A percentile compares a stretch with the other conserved stretches of the same genome.
Conservation (phyloP, 2,888 invertebrate species). For the Oscheius sp. region DNA sequence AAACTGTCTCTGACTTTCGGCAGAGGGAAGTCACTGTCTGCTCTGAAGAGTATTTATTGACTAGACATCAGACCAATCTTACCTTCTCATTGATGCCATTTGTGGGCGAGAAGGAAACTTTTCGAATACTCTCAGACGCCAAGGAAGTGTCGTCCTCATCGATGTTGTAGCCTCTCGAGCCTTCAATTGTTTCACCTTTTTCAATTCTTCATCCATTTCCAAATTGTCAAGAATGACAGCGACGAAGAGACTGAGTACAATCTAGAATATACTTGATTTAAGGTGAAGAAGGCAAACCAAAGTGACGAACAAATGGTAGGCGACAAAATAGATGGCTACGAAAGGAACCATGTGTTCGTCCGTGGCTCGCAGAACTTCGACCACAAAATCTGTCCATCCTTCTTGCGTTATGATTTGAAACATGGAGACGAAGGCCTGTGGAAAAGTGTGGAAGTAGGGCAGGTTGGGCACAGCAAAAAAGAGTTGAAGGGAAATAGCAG, state of each 20-base stretch:
- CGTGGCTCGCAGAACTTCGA: slow-evolving; percentile 84
- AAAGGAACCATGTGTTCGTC: slow-evolving; percentile 64
- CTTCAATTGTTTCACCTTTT: slow-evolving; percentile 89
- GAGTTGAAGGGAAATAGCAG: slow-evolving; percentile 97
- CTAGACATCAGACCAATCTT: not conserved
- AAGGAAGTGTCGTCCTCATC: slow-evolving; percentile 93
- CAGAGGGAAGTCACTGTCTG: slow-evolving; percentile 81
- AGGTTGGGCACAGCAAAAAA: slow-evolving; percentile 95
- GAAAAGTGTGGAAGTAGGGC: slow-evolving; percentile 96
- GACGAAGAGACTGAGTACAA: slow-evolving; percentile 98
- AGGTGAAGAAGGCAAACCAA: slow-evolving; percentile 77
- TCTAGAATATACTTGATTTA: slow-evolving; percentile 74
- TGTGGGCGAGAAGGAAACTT: slow-evolving; percentile 95
- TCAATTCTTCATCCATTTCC: slow-evolving; percentile 98
- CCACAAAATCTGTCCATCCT: slow-evolving; percentile 99
- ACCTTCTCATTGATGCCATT: slow-evolving; percentile 85
- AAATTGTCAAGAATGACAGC: slow-evolving; percentile 99
- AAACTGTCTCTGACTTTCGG: slow-evolving; percentile 92
- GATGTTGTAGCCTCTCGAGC: slow-evolving; percentile 96
- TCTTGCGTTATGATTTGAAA: slow-evolving; percentile 99
- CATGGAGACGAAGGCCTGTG: slow-evolving; percentile 99
- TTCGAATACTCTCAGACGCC: slow-evolving; percentile 93
- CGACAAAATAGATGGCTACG: slow-evolving; percentile 98
- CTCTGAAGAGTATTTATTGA: slow-evolving; percentile 39
- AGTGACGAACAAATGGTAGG: slow-evolving; percentile 98